Evolutionary conservation across 2,113 vertebrate species (phyloP), one percentile per base, ranked within the genome.

Genomic region (Patagioenas fasciata): DNA sequence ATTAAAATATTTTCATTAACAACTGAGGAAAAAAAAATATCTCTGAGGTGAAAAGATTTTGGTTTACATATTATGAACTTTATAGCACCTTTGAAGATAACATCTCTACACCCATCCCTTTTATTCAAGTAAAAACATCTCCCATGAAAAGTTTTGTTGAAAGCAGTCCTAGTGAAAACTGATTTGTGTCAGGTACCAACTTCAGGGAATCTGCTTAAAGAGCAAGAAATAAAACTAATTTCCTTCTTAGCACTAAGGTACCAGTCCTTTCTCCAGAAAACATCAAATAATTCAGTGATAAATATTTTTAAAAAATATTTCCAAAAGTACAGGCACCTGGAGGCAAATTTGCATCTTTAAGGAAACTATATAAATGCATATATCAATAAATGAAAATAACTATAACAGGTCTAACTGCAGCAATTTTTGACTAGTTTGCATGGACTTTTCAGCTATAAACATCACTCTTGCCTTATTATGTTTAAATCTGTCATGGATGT

Each of bases 401-500:
- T 47, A 9, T 16, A 62, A 29, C 79, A 70, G 65, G 56, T 62
- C 23, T 93, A 95, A 87, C 87, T 40, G 81, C 92, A 85, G 31
- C 62, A 75, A 70, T 91, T 54, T 94, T 92, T 95, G 70, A 91
- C 91, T 78, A 64, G 88, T 90, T 94, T 40, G 51, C 54, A 48
- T 10, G 48, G 75, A 82, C 89, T 82, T 93, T 88, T 72, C 80
- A 90, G 80, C 93, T 70, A 95, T 84, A 97, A 97, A 96, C 67
- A 83, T 80, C 96, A 81, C 74, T 95, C 97, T 98, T 94, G 96
- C 97, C 97, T 97, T 96, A 96, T 97, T 97, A 95, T 98, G 97
- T 97, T 98, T 98, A 98, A 98, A 98, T 98, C 98, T 97, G 98
- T 97, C 92, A 71, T 28, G 89, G 97, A 98, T 88, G 92, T 93